These are phyloP conservation scores for Polyodon spathula DNA, from an alignment of 2,113 vertebrate species.

Conservation along the genomic window DNA sequence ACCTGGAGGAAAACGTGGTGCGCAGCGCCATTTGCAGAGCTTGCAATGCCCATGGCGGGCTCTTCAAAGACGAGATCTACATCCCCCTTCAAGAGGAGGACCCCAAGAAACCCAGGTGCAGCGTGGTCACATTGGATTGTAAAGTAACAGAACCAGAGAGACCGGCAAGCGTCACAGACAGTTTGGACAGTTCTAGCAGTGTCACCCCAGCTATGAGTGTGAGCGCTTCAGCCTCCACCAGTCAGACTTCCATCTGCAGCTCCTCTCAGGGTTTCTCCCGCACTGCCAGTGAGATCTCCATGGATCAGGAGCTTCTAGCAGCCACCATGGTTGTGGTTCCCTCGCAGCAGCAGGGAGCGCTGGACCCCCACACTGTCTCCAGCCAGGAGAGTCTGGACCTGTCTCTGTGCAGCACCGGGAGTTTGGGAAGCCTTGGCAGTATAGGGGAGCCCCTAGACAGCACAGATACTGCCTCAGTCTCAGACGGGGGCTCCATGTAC, in stretches of 20 bases:
- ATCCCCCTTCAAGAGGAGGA: conserved; percentile 87
- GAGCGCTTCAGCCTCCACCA: conserved; percentile 81
- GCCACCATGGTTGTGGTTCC: conserved; percentile 60
- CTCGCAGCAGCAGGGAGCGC: conserved; percentile 44
- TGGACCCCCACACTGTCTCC: conserved; percentile 76
- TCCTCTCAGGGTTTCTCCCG: conserved; percentile 79
- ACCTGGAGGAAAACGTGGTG: conserved; percentile 81
- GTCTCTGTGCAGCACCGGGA: conserved; percentile 87
- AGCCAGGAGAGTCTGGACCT: conserved; percentile 93
- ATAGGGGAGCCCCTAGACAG: conserved; percentile 79
- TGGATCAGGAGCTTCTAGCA: conserved; percentile 63
- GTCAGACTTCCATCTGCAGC: conserved; percentile 88
- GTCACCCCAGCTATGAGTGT: conserved; percentile 80
- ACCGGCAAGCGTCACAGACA: conserved; percentile 61
- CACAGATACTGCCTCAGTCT: conserved; percentile 64
- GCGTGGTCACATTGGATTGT: conserved; percentile 53
- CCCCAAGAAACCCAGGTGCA: conserved; percentile 68
- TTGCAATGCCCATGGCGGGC: conserved; percentile 85
- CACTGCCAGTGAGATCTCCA: conserved; percentile 75
- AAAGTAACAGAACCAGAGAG: conserved; percentile 61
- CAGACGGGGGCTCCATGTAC: conserved; percentile 78
- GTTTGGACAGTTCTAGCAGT: conserved; percentile 84
- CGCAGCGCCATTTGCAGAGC: conserved; percentile 83
- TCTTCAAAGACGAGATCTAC: conserved; percentile 93
- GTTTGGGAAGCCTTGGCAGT: conserved; percentile 85